Evolutionary conservation across 35 echinoderm and acorn worm genomes (phyloP).

Genomic region (Nesometra sesokonis): DNA sequence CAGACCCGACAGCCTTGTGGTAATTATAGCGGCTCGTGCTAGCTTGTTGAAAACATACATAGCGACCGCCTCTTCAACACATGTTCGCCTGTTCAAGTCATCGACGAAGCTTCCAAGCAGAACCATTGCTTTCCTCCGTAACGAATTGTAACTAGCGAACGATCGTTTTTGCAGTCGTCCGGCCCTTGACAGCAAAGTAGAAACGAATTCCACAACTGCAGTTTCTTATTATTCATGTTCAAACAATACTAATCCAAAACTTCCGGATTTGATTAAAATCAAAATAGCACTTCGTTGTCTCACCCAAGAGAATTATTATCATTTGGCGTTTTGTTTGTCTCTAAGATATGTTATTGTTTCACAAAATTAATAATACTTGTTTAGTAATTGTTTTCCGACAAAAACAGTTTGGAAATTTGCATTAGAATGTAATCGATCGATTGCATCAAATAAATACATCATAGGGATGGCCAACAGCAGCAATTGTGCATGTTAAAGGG

Average conservation of each 20-base stretch:
- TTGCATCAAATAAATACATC: too few species aligned
- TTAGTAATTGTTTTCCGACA: too few species aligned
- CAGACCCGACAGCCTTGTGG: not conserved
- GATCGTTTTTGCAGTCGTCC: not conserved
- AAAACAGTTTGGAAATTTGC: too few species aligned
- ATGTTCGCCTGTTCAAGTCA: not conserved
- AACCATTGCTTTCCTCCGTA: not conserved
- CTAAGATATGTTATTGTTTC: too few species aligned
- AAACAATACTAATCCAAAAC: not conserved
- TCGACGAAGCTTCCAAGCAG: not conserved
- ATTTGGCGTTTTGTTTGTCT: too few species aligned
- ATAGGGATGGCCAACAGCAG: too few species aligned
- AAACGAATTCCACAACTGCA: not conserved
- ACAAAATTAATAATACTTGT: too few species aligned
- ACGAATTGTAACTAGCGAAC: not conserved
- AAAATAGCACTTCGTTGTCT: not conserved
- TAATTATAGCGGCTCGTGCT: not conserved
- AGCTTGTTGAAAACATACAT: not conserved
- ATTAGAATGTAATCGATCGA: too few species aligned
- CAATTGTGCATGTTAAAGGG: too few species aligned
- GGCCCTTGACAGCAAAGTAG: not conserved
- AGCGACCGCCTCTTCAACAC: not conserved
- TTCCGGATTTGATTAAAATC: not conserved
- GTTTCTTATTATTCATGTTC: not conserved
- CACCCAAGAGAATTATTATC: not conserved